Evolutionary conservation across 2,888 invertebrate species (phyloP).

Genomic region (Amiota minor): DNA sequence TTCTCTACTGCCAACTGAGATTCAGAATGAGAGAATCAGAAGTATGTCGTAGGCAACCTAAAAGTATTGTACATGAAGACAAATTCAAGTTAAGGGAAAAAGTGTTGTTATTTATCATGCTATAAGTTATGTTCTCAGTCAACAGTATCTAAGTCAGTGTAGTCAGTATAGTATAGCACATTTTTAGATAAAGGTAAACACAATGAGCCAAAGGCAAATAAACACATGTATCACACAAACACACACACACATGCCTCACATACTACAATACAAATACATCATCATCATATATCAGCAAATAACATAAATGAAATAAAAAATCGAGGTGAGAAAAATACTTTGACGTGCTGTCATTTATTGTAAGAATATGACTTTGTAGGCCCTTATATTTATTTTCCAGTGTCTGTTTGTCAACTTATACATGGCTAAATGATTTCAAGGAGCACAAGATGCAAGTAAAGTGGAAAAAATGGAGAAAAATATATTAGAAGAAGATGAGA

Average conservation of each 20-base stretch:
- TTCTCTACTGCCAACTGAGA: not conserved
- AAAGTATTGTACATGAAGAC: no score
- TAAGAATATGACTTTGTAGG: not conserved
- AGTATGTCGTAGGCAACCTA: no score
- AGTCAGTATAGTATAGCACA: conserved; percentile 43
- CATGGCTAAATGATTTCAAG: conserved; percentile 1
- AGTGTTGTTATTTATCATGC: conserved; percentile 64
- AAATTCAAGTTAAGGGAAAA: conserved; percentile 25
- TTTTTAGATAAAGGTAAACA: conserved; percentile 53
- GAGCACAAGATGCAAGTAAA: no score
- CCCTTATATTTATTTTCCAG: conserved; percentile 8
- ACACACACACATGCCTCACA: conserved; percentile 11
- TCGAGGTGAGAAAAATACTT: conserved; percentile 60
- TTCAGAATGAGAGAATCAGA: no score
- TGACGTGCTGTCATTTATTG: conserved; percentile 59
- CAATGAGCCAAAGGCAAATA: conserved; percentile 44
- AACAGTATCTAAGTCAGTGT: conserved; percentile 35
- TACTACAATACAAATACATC: no score
- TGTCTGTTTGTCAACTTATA: conserved; percentile 15
- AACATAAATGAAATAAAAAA: conserved; percentile 64
- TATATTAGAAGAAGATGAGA: not conserved
- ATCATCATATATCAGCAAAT: conserved; percentile 35
- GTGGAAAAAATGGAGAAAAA: no score
- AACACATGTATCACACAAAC: conserved; percentile 29
- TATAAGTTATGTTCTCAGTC: conserved; percentile 66